Evolutionary conservation across 2,888 invertebrate species (phyloP).

Genomic region (Falcaria lacertinaria): DNA sequence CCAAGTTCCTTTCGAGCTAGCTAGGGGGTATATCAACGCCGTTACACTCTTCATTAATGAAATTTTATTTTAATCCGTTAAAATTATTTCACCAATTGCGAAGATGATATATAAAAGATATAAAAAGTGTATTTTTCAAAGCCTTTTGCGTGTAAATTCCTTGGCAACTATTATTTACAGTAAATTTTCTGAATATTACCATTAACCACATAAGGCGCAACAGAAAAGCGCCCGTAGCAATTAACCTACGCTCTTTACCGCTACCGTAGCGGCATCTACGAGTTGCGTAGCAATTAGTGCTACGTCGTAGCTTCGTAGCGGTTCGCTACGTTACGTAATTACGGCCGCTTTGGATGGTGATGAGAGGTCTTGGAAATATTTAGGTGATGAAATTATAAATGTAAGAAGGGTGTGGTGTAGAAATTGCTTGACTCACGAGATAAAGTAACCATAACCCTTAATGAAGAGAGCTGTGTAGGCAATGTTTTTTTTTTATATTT

Average conservation of each 20-base stretch:
- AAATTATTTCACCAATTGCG: no score
- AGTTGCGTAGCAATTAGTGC: constrained; percentile 74
- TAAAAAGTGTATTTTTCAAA: no score
- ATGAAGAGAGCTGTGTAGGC: no score
- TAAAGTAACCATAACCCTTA: no score
- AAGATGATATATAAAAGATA: no score
- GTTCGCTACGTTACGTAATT: constrained; percentile 58
- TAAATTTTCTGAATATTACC: constrained; percentile 25
- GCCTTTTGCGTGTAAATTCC: not conserved
- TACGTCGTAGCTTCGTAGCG: constrained; percentile 50
- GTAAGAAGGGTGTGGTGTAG: no score
- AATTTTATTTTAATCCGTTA: no score
- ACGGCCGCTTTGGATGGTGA: constrained; percentile 45
- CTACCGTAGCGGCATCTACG: constrained; percentile 53
- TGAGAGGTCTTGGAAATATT: constrained; percentile 7
- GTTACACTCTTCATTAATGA: no score
- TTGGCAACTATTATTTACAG: not conserved
- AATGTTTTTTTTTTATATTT: no score
- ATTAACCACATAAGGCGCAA: constrained; percentile 23
- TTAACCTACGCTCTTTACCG: constrained; percentile 68
- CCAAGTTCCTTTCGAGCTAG: no score
- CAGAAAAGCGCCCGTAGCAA: constrained; percentile 51
- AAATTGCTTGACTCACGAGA: no score
- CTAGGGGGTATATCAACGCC: no score
- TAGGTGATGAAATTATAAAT: constrained; percentile 15